Percentiles rank a stretch among this genome's conserved stretches.
These are phyloP conservation scores for Caenorhabditis macrosperma DNA, from an alignment of 2,888 invertebrate species.

Conservation along the genomic window DNA sequence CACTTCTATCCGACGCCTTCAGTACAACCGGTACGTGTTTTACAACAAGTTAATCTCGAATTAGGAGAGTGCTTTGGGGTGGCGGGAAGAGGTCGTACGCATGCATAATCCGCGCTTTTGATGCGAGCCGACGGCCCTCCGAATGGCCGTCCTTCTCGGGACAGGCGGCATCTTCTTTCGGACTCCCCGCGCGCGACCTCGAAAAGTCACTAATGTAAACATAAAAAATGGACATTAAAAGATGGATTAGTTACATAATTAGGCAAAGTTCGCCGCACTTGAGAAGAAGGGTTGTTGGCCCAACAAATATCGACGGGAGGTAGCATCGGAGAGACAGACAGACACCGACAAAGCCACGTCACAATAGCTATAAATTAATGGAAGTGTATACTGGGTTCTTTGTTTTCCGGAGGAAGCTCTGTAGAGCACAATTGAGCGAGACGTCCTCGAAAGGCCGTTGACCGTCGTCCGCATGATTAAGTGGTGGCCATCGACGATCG, in stretches of 20 bases:
- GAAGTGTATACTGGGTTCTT: background rate
- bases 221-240: conserved; percentile 41
- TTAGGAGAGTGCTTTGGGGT: conserved; percentile 5
- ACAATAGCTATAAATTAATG: conserved; percentile 7
- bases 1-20: conserved; percentile 16
- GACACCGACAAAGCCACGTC: background rate
- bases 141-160: background rate
- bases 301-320: background rate
- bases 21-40: conserved; percentile 41
- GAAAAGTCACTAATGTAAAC: conserved; percentile 51
- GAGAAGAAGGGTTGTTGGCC: background rate
- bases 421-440: conserved; percentile 15
- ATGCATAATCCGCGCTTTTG: conserved; percentile 50
- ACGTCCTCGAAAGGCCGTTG: conserved; percentile 14
- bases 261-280: conserved; percentile 19
- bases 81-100: background rate
- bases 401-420: background rate
- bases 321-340: background rate
- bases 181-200: conserved; percentile 17
- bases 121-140: conserved; percentile 27
- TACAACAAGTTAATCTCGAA: conserved; percentile 52
- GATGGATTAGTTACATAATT: conserved; percentile 59
- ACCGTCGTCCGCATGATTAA: conserved; percentile 36
- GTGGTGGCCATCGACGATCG: conserved; percentile 20
- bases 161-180: conserved; percentile 49